Evolutionary conservation across 2,888 invertebrate genomes (phyloP).

Genomic region (Dione vanillae): DNA sequence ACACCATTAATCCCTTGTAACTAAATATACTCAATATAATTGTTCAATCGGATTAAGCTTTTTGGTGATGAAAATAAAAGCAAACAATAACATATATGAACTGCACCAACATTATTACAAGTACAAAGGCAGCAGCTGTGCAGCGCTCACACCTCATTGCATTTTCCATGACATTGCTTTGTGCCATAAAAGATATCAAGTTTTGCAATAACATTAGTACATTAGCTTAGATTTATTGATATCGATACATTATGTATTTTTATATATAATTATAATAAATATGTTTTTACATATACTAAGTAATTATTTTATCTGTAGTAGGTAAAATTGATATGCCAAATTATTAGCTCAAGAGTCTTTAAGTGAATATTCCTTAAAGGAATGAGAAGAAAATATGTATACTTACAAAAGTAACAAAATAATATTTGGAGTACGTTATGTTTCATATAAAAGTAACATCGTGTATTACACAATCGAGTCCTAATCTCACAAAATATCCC

Average conservation of each 20-base stretch:
- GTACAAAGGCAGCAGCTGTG: conserved; percentile 73
- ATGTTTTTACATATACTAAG: not conserved
- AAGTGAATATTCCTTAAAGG: no score
- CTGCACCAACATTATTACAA: conserved; percentile 60
- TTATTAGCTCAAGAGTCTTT: no score
- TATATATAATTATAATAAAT: no score
- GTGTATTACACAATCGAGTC: conserved; percentile 41
- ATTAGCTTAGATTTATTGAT: conserved; percentile 57
- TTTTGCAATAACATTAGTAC: conserved; percentile 68
- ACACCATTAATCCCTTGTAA: not conserved
- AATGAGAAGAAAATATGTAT: not conserved
- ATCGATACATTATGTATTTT: not conserved
- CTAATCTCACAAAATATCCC: conserved; percentile 43
- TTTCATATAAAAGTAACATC: conserved; percentile 15
- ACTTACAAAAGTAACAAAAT: not conserved
- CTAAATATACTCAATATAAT: conserved; percentile 28
- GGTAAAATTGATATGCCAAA: no score
- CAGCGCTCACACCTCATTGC: conserved; percentile 76
- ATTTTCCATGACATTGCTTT: conserved; percentile 80
- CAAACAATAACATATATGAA: conserved; percentile 31
- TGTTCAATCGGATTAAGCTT: conserved; percentile 20
- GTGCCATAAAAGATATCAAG: conserved; percentile 76
- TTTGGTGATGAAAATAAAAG: conserved; percentile 28
- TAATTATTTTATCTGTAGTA: no score
- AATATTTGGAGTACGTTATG: not conserved